Conservation (phyloP, 2,113 vertebrate genomes). For the Phoenicopterus ruber region DNA sequence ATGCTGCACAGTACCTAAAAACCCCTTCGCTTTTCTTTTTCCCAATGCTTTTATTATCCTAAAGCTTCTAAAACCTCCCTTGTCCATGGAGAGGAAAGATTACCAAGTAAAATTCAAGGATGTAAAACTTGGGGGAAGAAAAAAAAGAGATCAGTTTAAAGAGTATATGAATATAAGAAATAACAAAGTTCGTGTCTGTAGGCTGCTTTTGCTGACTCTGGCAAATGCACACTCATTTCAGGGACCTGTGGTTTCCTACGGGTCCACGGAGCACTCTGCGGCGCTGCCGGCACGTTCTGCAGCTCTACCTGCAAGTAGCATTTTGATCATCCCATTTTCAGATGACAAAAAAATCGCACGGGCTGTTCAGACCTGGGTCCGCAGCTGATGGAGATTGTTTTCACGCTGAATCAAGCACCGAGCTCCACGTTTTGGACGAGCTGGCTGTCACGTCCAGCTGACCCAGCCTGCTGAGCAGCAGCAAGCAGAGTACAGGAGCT, state of each 20-base stretch:
- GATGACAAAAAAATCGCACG: neutral
- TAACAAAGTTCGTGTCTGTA: neutral
- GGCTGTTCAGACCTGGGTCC: neutral
- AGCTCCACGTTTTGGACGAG: neutral
- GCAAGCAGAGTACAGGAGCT: neutral
- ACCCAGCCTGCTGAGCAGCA: neutral
- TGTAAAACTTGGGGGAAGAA: neutral
- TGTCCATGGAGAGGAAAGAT: neutral
- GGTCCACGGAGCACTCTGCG: neutral
- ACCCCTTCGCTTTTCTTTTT: neutral
- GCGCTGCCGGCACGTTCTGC: fast-evolving
- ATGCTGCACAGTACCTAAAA: neutral
- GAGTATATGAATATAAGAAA: neutral
- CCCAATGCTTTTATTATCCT: neutral
- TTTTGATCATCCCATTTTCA: neutral
- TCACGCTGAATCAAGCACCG: neutral
- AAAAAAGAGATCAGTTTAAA: neutral
- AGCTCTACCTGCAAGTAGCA: neutral
- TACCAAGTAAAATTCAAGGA: neutral
- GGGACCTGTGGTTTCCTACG: neutral
- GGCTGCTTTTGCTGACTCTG: neutral
- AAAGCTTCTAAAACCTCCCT: neutral
- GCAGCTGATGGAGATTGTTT: neutral
- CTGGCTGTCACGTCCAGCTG: fast-evolving
- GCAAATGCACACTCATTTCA: neutral